Base-by-base conservation (phyloP, 1,140 invertebrate genomes). In the Anastrepha ludens region DNA sequence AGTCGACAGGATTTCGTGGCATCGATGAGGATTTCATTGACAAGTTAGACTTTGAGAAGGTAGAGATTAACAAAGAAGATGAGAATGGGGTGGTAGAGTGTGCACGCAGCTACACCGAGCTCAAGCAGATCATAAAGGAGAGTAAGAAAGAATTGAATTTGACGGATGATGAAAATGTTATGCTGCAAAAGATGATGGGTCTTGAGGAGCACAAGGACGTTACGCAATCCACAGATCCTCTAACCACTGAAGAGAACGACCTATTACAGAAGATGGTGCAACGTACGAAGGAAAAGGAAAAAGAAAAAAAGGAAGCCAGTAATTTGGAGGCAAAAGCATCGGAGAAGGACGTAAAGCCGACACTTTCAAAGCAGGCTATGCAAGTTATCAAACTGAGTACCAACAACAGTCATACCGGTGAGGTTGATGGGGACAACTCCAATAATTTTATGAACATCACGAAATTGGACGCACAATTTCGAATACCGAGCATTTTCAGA, bases 1-100 rank as follows among this genome's bases (percentile, higher is more conserved):
- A 50, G 20, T n/a, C 74, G 0, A 13, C 74, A 9, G 6, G 9
- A 20, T 81, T 81, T 50, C 74, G 44, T 29, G 47, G 55, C 8
- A 78, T 92, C 1, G 91, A 92, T 74, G 50, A 87, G 0, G 91
- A 92, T 39, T 92, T 92, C 29, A 88, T 91, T 7, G 88, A 92
- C 2, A 91, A 91, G 17, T 41, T 92, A 17, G 90, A 92, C 78
- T 88, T 89, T 39, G 88, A 91, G 47, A 88, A 91, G 0, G 88
- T 89, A 1, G 85, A 47, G 11, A 15, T 39, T 39, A 20, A 67
- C 3, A 87, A 59, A 6, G 9, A 7, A 15, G 89, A 92, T 41
- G 90, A 88, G 0, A 88, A 91, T 55, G 74, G 88, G 17, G 88
- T 90, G 15, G 89, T 87, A 1, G 89, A 89, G 11, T 91, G 91